Evolutionary conservation across 2,888 invertebrate species (phyloP), one percentile per base, ranked within the genome.

Genomic region (Cynaeus angustus): DNA sequence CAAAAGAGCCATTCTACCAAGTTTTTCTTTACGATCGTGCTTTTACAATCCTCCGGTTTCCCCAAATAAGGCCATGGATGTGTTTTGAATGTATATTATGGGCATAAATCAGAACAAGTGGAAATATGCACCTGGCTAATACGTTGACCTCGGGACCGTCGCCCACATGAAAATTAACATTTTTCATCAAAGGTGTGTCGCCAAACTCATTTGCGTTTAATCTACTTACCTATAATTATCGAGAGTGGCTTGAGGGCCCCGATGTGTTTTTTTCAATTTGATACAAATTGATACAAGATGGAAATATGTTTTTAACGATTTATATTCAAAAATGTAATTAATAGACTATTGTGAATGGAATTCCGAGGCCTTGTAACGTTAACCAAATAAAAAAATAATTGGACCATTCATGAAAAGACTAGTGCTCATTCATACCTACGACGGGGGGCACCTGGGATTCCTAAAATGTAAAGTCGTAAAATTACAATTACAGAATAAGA

Each of bases 101-200:
- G 68, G 55, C 61, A 72, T 73, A 67, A 76, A 76, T 77, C 71
- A 74, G 74, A 77, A 75, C 77, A 77, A 76, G 78, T 77, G 76
- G 69, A 76, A 70, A 68, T 71, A 75, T 77, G 76, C 78, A 79
- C 77, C 77, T 79, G 79, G 69, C 71, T 75, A 66, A 76, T 72
- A 71, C 75, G 70, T 76, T 78, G 77, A 77, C 79, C 78, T 76
- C 76, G 59, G 69, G 58, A 65, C 30, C n/a, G 66, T 66, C 79
- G 72, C 78, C 78, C 66, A 77, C 79, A 61, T 68, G 46, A 53
- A 72, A 73, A 73, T 74, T 71, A 64, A 70, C 65, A 74, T 77
- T 76, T 77, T 76, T 73, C 62, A 52, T 64, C 50, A 48, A 21
- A 64, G 64, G 68, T 64, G 68, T 62, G 62, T 55, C 64, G 55